Percentiles rank a stretch among this genome's conserved stretches.
Conservation (phyloP, 2,888 invertebrate genomes). For the Phyto melanocephala region DNA sequence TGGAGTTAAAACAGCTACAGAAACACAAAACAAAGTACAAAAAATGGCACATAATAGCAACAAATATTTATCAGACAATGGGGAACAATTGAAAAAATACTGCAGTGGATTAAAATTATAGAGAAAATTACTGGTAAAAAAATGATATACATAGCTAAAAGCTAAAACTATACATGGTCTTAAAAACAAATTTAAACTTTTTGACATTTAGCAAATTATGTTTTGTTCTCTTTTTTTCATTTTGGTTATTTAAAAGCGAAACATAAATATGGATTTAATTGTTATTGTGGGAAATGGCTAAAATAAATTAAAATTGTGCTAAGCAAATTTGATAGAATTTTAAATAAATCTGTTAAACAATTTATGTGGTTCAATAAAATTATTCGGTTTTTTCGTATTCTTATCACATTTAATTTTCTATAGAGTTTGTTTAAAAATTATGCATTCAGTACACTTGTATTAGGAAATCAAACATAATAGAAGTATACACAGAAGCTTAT, state of each 20-base stretch:
- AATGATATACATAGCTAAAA: neutral
- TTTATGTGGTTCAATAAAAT: neutral
- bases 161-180: neutral
- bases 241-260: neutral
- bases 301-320: neutral
- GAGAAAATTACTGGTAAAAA: neutral
- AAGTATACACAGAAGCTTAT: too few relatives aligned
- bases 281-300: slow-evolving; percentile 7
- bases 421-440: too few relatives aligned
- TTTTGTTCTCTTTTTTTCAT: neutral
- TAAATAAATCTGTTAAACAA: neutral
- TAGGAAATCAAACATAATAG: too few relatives aligned
- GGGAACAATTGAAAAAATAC: slow-evolving; percentile 61
- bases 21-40: slow-evolving; percentile 14
- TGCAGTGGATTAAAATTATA: slow-evolving; percentile 58
- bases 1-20: slow-evolving; percentile 10
- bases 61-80: slow-evolving; percentile 62
- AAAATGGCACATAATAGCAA: slow-evolving; percentile 36
- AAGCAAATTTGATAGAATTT: neutral
- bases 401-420: too few relatives aligned
- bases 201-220: slow-evolving; percentile 21
- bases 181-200: slow-evolving; percentile 38
- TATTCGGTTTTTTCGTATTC: too few relatives aligned
- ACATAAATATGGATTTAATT: slow-evolving; percentile 26
- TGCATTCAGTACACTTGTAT: too few relatives aligned